Evolutionary conservation across 2,888 invertebrate genomes (phyloP), one percentile per base, ranked within the genome.

Genomic region (Cataglyphis livida): DNA sequence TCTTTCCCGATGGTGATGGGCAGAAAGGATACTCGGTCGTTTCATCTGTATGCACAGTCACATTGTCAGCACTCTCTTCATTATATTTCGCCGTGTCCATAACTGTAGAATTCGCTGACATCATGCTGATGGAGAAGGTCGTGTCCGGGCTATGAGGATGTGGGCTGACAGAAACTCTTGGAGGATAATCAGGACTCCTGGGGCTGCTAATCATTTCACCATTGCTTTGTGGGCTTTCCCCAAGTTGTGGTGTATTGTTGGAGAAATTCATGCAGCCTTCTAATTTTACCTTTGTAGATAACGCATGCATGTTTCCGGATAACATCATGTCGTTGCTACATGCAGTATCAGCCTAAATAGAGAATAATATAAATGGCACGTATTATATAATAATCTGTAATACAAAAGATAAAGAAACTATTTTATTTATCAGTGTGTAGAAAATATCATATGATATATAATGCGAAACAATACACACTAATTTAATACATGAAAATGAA

Each of bases 151-250:
- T 92, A 10, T 91, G 89, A 3, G 91, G 93, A 66, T 91, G 88
- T 2, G 78, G 78, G 61, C 92, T 92, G 21, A 87, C 86, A 2
- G 94, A 92, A 28, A 93, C 93, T 81, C 91, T 84, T 1, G 94
- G 93, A 12, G 94, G 94, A 86, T 93, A 94, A 78, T 94, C 94
- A 9, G 94, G 94, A 86, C 94, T 94, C 81, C 92, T 90, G n/a
- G 94, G 94, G 84, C 94, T 94, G 18, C 87, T 90, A n/a, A 92
- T 86, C 51, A 92, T 89, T 64, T 92, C 91, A 3, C 92, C 93
- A 61, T 89, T 92, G 62, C 92, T 92, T 62, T 93, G 92, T 0
- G 93, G 93, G 68, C 94, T 94, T 70, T 94, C 93, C 1, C 93
- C 94, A 12, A 94, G 81, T 74, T 92, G 92, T 0, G 94, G 94